These are phyloP conservation scores for Nanorana parkeri DNA, from an alignment of 2,113 vertebrate species.

Conservation along the genomic window DNA sequence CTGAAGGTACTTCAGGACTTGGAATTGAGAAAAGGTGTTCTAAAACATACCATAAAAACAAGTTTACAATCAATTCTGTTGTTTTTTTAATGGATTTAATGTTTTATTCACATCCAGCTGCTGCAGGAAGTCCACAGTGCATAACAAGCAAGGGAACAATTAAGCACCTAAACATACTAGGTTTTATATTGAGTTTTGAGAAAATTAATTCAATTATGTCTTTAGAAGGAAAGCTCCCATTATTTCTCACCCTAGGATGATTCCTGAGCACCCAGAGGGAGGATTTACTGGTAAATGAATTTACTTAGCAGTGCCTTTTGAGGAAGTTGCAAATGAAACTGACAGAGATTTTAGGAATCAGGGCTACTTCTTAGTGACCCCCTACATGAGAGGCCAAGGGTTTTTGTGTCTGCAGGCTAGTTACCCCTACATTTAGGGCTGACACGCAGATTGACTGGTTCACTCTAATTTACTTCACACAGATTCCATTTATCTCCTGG, in stretches of 20 bases:
- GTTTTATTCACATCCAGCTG: too few species aligned
- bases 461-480: constrained; percentile 86
- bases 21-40: too few species aligned
- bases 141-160: background rate
- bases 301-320: background rate
- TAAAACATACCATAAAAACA: too few species aligned
- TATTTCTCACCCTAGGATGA: background rate
- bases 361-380: background rate
- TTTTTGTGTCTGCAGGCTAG: constrained; percentile 72
- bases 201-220: constrained; percentile 1
- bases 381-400: constrained; percentile 45
- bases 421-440: constrained; percentile 76
- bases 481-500: constrained; percentile 83
- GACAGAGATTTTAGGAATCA: constrained; percentile 8
- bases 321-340: constrained; percentile 7
- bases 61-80: too few species aligned
- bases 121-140: too few species aligned
- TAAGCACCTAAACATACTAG: background rate
- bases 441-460: constrained; percentile 84
- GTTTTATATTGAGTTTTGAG: background rate
- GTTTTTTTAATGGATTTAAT: too few species aligned
- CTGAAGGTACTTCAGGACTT: too few species aligned
- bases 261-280: background rate
- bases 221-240: background rate
- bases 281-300: background rate